These are phyloP conservation scores for Hippocampus mohnikei DNA, from an alignment of 2,113 vertebrate species.

Conservation along the genomic window DNA sequence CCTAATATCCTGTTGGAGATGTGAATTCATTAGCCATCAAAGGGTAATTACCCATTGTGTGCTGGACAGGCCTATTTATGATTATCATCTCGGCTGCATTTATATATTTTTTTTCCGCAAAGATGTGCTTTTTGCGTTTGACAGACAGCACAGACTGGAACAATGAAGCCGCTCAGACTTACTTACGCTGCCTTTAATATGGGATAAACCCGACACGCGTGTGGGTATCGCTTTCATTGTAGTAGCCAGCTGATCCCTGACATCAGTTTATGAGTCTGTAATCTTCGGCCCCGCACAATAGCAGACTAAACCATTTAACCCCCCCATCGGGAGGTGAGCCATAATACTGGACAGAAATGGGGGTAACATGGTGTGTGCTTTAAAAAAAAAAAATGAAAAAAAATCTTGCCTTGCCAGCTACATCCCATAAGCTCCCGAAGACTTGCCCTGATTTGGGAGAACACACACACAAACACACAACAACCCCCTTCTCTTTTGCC, in stretches of 20 bases:
- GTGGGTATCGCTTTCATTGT: slow-evolving; percentile 66
- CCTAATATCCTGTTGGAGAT: slow-evolving; percentile 30
- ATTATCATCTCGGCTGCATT: slow-evolving; percentile 44
- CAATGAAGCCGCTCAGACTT: slow-evolving; percentile 42
- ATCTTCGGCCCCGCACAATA: slow-evolving; percentile 64
- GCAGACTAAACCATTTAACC: slow-evolving; percentile 66
- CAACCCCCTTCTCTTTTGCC: slow-evolving; percentile 49
- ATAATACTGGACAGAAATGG: slow-evolving; percentile 48
- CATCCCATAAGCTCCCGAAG: slow-evolving; percentile 59
- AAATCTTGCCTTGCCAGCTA: slow-evolving; percentile 40
- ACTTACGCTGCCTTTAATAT: slow-evolving; percentile 52
- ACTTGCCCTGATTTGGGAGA: slow-evolving; percentile 61
- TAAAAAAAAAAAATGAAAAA: slow-evolving; percentile 27
- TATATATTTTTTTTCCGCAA: slow-evolving; percentile 26
- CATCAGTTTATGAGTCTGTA: slow-evolving; percentile 73
- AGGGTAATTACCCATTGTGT: slow-evolving; percentile 56
- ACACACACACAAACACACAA: slow-evolving; percentile 31
- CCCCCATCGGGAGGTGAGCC: slow-evolving; percentile 47
- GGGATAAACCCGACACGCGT: slow-evolving; percentile 57
- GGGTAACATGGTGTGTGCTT: slow-evolving; percentile 31
- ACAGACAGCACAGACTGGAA: slow-evolving; percentile 43
- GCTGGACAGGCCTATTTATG: slow-evolving; percentile 55
- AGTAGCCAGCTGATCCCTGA: slow-evolving; percentile 72
- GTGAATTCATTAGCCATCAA: slow-evolving; percentile 34
- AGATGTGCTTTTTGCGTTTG: slow-evolving; percentile 39